Base-by-base conservation (phyloP, 2,888 invertebrate species). In the Habrosyne pyritoides region DNA sequence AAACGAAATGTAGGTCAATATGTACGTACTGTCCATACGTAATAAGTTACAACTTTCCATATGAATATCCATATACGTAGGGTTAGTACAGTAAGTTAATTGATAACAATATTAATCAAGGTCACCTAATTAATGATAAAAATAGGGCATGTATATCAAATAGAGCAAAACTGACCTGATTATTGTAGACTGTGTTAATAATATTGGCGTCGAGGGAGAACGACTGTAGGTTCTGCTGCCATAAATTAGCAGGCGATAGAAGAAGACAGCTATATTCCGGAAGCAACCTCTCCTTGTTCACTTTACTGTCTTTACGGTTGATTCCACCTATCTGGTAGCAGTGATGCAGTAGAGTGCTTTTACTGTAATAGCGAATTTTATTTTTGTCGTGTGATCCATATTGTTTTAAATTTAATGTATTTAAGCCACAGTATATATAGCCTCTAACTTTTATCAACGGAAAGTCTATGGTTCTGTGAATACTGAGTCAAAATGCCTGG, bases 181-280 rank as follows among this genome's bases (percentile, higher is more conserved):
- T 95, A 66, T 95, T 96, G 85, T 96, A 97, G 60, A 98, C 95
- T 0, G 97, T 98, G 67, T 94, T 95, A 61, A 98, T 93, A 64
- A 98, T 94, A 77, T 96, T 96, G 10, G 95, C 93, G 82, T 98
- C 98, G 63, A 95, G 93, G 53, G 95, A 94, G 82, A 97, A 98
- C 47, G 95, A 93, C 72, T 96, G 95, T 28, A 95, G 91, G 82
- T 96, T 96, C 80, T 97, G 96, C 69, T 96, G 95, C 99, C 99
- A 99, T 57, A 99, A 94, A 90, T 98, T 98, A 6, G 98, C 98
- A 0, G 99, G 99, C 0, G 99, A 99, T 8, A 99, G 89, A 42
- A 98, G 91, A 24, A 99, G 93, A 84, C 99, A 99, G 82, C 96
- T 97, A 83, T 98, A 99, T 82, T 98, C 97, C 0, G 99, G 99